Conservation (phyloP, 2,113 vertebrate species). For the Salminus brasiliensis region DNA sequence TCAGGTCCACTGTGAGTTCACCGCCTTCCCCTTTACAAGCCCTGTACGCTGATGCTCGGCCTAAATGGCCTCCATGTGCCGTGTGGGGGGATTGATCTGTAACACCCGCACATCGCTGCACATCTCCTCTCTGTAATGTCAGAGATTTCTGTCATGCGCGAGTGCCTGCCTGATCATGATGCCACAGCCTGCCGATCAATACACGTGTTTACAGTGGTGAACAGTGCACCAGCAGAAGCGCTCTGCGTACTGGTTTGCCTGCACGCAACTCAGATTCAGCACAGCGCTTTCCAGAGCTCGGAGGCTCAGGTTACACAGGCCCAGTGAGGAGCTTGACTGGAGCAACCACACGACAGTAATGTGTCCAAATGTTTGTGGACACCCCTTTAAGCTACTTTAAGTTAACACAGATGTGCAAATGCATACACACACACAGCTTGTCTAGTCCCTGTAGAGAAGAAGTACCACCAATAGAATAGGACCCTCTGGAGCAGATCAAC, state of each 20-base stretch:
- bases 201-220: constrained; percentile 27
- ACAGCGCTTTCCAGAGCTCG: neutral
- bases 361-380: no score
- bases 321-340: neutral
- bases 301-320: neutral
- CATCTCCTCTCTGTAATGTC: constrained; percentile 17
- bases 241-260: constrained; percentile 1
- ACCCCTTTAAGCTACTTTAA: no score
- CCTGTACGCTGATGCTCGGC: neutral
- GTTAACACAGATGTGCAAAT: no score
- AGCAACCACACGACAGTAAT: no score
- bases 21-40: neutral
- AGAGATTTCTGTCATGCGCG: constrained; percentile 27
- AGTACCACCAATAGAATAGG: no score
- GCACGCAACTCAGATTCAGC: neutral
- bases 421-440: no score
- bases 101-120: constrained; percentile 9
- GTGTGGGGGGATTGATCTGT: constrained; percentile 42
- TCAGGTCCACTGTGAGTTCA: neutral
- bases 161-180: constrained; percentile 9
- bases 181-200: constrained; percentile 13
- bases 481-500: no score
- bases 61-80: constrained; percentile 28
- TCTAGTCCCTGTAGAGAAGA: no score
- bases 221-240: neutral